Conservation (phyloP, 2,797 vertebrate genomes). For the Dermochelys coriacea region DNA sequence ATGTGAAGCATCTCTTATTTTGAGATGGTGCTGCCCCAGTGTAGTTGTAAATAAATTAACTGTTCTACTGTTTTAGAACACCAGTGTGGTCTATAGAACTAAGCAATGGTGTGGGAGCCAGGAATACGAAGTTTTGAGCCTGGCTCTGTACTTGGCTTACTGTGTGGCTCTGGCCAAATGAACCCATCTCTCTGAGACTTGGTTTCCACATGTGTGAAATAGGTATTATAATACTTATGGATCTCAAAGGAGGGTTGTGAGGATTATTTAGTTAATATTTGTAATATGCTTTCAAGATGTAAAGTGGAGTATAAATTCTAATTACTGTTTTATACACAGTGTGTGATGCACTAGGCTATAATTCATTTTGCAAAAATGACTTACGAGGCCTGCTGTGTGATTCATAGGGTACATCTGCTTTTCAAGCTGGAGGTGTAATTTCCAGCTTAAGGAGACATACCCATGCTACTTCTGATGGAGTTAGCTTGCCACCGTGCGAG, state of each 20-base stretch:
- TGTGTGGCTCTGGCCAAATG: slow-evolving; percentile 30
- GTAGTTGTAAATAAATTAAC: slow-evolving; percentile 37
- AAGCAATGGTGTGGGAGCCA: background rate
- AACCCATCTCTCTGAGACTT: slow-evolving; percentile 34
- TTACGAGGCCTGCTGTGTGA: slow-evolving; percentile 38
- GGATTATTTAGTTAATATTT: slow-evolving; percentile 58
- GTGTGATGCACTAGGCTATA: slow-evolving; percentile 47
- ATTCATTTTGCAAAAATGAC: slow-evolving; percentile 59
- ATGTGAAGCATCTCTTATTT: slow-evolving; percentile 73
- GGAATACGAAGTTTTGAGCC: slow-evolving; percentile 49
- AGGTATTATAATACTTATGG: slow-evolving; percentile 9
- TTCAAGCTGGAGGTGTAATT: background rate
- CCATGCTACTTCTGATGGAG: background rate
- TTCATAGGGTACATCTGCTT: background rate
- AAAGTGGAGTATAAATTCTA: slow-evolving; percentile 21
- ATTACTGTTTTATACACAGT: slow-evolving; percentile 50
- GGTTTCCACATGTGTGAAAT: background rate
- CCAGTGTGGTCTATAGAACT: slow-evolving; percentile 3
- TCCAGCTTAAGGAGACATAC: background rate
- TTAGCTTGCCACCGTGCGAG: background rate
- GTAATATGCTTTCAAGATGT: slow-evolving; percentile 38
- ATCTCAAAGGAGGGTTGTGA: slow-evolving; percentile 43
- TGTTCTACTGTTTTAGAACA: slow-evolving; percentile 46
- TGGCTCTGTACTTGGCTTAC: slow-evolving; percentile 32
- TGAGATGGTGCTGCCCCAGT: slow-evolving; percentile 24